phyloP scores from a whole-genome alignment of 2,797 vertebrate species.

The Glyptemys insculpta region DNA sequence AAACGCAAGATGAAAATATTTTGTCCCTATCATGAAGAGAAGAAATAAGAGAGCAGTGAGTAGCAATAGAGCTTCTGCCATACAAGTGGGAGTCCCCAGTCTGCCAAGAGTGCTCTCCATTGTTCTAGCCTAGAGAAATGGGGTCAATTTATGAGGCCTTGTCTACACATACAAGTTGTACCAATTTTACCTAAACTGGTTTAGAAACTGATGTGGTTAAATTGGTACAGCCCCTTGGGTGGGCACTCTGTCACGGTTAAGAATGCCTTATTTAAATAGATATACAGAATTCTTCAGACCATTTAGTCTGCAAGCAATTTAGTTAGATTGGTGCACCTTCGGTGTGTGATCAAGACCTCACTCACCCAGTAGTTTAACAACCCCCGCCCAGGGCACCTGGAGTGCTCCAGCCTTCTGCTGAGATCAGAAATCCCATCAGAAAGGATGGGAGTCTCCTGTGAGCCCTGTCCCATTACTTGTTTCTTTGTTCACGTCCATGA shows the following conservation, averaged over 20 bases:
- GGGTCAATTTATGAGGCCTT: background rate
- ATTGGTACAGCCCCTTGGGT: accelerated
- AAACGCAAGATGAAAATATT: background rate
- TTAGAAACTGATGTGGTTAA: accelerated
- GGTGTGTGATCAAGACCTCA: background rate
- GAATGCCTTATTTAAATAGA: background rate
- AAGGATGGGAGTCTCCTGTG: accelerated
- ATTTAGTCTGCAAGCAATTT: background rate
- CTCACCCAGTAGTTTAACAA: background rate
- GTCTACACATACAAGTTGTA: background rate
- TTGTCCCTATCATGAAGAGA: background rate
- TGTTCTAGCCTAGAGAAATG: background rate
- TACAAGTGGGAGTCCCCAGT: accelerated
- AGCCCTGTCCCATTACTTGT: accelerated
- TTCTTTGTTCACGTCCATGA: background rate
- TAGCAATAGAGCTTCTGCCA: background rate
- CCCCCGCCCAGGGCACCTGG: background rate
- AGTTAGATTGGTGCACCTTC: background rate
- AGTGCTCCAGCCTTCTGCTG: accelerated
- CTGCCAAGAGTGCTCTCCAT: background rate
- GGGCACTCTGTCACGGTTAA: background rate
- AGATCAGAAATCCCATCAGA: background rate
- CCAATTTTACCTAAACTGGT: background rate
- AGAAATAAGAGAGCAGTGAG: background rate
- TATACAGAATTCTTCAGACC: background rate